phyloP scores from a whole-genome alignment of 1,140 invertebrate species.

The Proctacanthus coquilletti region DNA sequence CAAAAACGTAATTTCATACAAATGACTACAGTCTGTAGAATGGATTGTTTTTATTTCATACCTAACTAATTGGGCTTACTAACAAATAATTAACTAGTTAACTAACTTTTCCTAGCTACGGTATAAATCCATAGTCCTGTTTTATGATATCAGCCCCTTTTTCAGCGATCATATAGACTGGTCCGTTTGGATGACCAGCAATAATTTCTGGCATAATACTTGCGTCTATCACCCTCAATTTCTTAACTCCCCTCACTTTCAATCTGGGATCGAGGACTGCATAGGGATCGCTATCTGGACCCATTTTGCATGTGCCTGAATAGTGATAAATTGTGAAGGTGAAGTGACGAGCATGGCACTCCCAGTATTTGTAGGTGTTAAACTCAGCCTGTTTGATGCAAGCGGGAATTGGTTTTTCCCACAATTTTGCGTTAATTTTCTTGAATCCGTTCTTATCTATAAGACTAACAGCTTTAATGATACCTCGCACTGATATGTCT shows the following conservation, averaged over 20 bases:
- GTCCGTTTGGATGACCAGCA: slow-evolving; percentile 48
- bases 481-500: slow-evolving; percentile 43
- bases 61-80: too few species aligned
- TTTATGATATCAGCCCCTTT: slow-evolving; percentile 51
- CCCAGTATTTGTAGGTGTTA: slow-evolving; percentile 54
- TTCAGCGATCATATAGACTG: slow-evolving; percentile 56
- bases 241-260: slow-evolving; percentile 47
- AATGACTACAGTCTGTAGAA: background rate
- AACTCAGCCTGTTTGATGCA: slow-evolving; percentile 43
- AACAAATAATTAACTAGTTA: too few species aligned
- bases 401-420: slow-evolving; percentile 41
- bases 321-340: slow-evolving; percentile 63
- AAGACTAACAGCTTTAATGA: slow-evolving; percentile 41
- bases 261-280: slow-evolving; percentile 57
- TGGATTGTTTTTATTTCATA: background rate
- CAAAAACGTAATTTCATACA: slow-evolving; percentile 1
- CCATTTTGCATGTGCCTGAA: slow-evolving; percentile 76
- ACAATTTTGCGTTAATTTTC: slow-evolving; percentile 40
- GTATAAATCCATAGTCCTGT: slow-evolving; percentile 32
- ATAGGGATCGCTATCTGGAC: slow-evolving; percentile 41
- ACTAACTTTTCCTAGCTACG: too few species aligned
- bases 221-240: slow-evolving; percentile 58
- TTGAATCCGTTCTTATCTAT: slow-evolving; percentile 40
- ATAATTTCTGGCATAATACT: slow-evolving; percentile 47
- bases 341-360: slow-evolving; percentile 48